Base-by-base conservation (phyloP, 37 sponge, comb jelly and placozoan species). In the Eunapius fragilis region DNA sequence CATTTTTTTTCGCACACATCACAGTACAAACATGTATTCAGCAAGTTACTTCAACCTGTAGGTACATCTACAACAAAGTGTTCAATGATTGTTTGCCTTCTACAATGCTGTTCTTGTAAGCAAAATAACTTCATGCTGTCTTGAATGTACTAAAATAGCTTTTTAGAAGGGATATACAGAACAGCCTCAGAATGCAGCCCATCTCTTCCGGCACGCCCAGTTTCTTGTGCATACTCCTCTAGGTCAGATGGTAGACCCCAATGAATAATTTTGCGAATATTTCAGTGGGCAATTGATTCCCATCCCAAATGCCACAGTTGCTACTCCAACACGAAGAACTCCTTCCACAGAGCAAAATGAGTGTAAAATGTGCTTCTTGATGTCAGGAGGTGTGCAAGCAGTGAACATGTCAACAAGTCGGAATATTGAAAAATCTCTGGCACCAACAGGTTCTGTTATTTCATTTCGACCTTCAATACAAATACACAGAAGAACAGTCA, bases 231-330 rank as follows among this genome's bases (percentile, higher is more conserved):
- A 81, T 82, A 80, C 47, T 80, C 81, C 69, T 88, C 82, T 48
- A 88, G 17, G 19, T 70, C 36, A 28, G 68, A 31, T 71, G 89
- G 85, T 26, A 69, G 32, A 19, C 89, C 89, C 80, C 74, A 79
- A 73, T 89, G 79, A 49, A 89, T 68, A 34, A 89, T 32, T 78
- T 31, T 70, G 11, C 79, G 71, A 14, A 84, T 58, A 45, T 88
- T 83, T n/a, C n/a, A n/a, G n/a, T 30, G 88, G 82, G 77, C 83
- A 88, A 71, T 89, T 80, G 14, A 89, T 41, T 25, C 89, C 85
- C 84, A 89, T 78, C 30, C 89, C 89, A 84, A 84, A 89, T 22
- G 89, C 89, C 38, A 68, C 72, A 22, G 89, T 89, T 19, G 84
- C 84, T 49, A 83, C 72, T 12, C 84, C 84, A 34, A 89, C 38